A percentile compares a stretch with the other conserved stretches of the same genome.
Evolutionary conservation across 2,113 vertebrate genomes (phyloP).

Genomic region (Daphoenositta chrysoptera): DNA sequence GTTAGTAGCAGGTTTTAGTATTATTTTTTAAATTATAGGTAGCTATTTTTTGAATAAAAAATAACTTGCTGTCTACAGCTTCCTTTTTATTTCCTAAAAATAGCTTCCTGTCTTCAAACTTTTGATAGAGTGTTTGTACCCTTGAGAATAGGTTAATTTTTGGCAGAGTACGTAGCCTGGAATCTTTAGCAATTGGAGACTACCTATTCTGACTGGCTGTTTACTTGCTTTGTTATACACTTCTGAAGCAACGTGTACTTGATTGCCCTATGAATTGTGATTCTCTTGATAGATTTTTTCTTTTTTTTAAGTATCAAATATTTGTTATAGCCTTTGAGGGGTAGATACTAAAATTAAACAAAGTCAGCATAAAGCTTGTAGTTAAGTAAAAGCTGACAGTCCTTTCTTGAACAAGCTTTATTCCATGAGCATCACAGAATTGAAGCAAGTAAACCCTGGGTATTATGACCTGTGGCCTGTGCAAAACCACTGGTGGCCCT

Average conservation of each 20-base stretch:
- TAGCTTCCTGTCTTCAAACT: background rate
- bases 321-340: background rate
- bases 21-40: background rate
- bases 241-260: background rate
- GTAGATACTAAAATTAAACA: background rate
- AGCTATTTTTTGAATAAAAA: background rate
- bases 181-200: background rate
- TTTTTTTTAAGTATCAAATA: background rate
- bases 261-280: background rate
- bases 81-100: too few species aligned
- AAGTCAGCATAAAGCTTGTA: background rate
- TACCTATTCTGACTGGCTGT: background rate
- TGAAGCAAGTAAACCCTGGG: background rate
- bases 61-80: background rate
- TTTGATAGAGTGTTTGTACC: background rate
- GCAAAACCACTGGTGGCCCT: background rate
- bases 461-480: background rate
- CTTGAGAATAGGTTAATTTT: background rate
- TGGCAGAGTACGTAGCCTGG: background rate
- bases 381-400: background rate
- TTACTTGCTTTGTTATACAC: background rate
- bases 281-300: background rate
- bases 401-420: background rate
- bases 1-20: background rate
- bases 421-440: background rate